Conservation (phyloP, 2,888 invertebrate species). For the Volucella inanis region DNA sequence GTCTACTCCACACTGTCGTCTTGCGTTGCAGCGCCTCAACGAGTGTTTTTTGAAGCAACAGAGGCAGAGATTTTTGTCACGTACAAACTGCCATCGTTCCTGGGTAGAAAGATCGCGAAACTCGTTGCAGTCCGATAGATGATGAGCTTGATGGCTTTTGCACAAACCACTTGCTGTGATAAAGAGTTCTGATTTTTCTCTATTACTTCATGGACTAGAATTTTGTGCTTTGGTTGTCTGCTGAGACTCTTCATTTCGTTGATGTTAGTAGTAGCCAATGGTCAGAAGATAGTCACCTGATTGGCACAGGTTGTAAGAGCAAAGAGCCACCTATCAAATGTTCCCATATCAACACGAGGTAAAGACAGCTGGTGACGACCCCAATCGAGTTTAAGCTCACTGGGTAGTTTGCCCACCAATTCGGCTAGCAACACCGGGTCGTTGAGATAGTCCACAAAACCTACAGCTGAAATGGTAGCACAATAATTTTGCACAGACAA, state of each 20-base stretch:
- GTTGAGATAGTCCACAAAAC: slow-evolving; percentile 31
- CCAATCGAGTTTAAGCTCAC: slow-evolving; percentile 53
- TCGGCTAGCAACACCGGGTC: slow-evolving; percentile 57
- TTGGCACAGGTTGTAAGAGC: too few relatives aligned
- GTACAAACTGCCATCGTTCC: slow-evolving; percentile 25
- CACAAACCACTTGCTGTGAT: slow-evolving; percentile 3
- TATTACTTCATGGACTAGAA: background rate
- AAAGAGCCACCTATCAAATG: too few relatives aligned
- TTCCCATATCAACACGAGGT: background rate
- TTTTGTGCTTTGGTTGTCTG: background rate
- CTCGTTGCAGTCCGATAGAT: slow-evolving; percentile 19
- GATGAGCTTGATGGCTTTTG: slow-evolving; percentile 17
- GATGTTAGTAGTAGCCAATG: too few relatives aligned
- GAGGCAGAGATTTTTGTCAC: slow-evolving; percentile 32
- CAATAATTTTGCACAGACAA: slow-evolving; percentile 56
- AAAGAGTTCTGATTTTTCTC: background rate
- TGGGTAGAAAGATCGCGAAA: slow-evolving; percentile 15
- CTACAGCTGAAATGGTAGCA: slow-evolving; percentile 39
- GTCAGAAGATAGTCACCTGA: too few relatives aligned
- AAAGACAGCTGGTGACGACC: slow-evolving; percentile 27
- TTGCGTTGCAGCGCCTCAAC: slow-evolving; percentile 43
- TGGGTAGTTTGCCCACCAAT: slow-evolving; percentile 43
- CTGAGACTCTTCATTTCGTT: too few relatives aligned
- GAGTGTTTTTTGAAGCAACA: slow-evolving; percentile 53
- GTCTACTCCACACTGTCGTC: slow-evolving; percentile 21